Conservation (phyloP, 2,113 vertebrate genomes). For the Solea solea region DNA sequence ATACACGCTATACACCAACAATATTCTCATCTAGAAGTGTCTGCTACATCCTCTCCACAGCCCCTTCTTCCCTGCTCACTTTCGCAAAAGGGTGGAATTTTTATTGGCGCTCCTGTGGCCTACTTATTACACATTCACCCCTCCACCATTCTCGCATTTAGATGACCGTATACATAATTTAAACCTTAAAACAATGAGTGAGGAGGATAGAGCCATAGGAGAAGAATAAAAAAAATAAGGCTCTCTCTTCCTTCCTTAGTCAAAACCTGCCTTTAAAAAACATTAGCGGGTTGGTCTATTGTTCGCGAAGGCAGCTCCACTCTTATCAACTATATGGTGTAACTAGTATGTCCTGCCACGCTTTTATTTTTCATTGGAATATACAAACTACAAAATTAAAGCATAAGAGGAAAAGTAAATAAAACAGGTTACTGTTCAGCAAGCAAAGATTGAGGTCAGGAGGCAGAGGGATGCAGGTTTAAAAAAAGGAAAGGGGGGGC, state of each 20-base stretch:
- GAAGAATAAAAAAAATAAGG: no score
- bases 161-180: no score
- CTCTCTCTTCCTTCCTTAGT: no score
- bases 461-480: neutral
- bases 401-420: conserved; percentile 8
- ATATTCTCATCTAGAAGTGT: conserved; percentile 34
- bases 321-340: no score
- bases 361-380: neutral
- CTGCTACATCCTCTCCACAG: neutral
- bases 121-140: conserved; percentile 41
- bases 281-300: no score
- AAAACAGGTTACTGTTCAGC: conserved; percentile 15
- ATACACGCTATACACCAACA: conserved; percentile 20
- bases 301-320: no score
- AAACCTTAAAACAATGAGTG: no score
- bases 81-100: conserved; percentile 22
- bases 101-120: conserved; percentile 48
- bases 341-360: no score
- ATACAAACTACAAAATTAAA: conserved; percentile 43
- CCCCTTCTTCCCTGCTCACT: neutral
- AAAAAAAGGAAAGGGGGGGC: neutral
- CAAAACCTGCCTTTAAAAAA: no score
- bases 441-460: conserved; percentile 38
- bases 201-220: no score
- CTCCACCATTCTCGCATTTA: neutral